These are phyloP conservation scores for Asbolus verrucosus DNA, from an alignment of 1,140 invertebrate genomes.

Conservation along the genomic window DNA sequence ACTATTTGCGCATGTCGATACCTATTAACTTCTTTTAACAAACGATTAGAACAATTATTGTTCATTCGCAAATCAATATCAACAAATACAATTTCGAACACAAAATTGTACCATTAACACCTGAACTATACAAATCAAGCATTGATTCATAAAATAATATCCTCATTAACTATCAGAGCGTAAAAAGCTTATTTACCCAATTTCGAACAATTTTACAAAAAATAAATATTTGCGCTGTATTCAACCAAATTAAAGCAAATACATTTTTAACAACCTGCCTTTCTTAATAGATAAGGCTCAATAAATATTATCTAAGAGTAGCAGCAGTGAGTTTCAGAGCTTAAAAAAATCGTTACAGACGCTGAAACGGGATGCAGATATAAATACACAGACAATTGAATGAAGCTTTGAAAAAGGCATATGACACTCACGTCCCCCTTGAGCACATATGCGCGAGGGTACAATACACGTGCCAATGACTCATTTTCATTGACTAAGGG, in stretches of 20 bases:
- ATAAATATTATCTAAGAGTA: slow-evolving; percentile 29
- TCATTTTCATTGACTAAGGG: slow-evolving; percentile 41
- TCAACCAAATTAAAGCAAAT: slow-evolving; percentile 33
- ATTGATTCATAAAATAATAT: too few relatives aligned
- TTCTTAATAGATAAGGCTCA: slow-evolving; percentile 27
- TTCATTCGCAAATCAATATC: too few relatives aligned
- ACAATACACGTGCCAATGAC: slow-evolving; percentile 45
- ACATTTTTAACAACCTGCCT: slow-evolving; percentile 35
- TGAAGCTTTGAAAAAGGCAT: slow-evolving; percentile 35
- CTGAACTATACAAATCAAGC: too few relatives aligned
- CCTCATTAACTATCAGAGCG: too few relatives aligned
- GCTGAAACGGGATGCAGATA: slow-evolving; percentile 26
- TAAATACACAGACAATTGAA: slow-evolving; percentile 34
- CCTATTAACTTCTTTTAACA: too few relatives aligned
- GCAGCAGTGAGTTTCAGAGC: neutral
- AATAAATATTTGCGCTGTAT: slow-evolving; percentile 33
- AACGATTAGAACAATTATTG: too few relatives aligned
- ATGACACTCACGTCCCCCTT: slow-evolving; percentile 39
- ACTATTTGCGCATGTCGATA: too few relatives aligned
- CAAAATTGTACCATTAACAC: too few relatives aligned
- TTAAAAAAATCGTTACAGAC: slow-evolving; percentile 26
- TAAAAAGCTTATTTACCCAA: too few relatives aligned
- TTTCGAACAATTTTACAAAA: neutral
- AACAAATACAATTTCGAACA: too few relatives aligned
- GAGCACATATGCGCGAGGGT: slow-evolving; percentile 37